phyloP scores from a whole-genome alignment of 2,113 vertebrate genomes.

The Lophochroa leadbeateri region DNA sequence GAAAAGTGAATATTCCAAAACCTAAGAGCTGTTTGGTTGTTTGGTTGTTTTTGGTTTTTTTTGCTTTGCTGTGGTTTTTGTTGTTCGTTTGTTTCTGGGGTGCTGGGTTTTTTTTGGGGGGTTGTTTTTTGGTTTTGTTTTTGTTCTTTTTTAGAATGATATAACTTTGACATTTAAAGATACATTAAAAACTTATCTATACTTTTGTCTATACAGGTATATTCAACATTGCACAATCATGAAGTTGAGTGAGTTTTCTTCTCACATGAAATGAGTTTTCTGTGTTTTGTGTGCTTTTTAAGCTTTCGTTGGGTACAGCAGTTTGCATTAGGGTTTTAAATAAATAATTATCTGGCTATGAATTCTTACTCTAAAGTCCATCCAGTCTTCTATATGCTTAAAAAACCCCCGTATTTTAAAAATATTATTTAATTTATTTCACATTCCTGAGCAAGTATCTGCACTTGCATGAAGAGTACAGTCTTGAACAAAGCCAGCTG shows the following conservation, averaged over 20 bases:
- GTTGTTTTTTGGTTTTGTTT: not conserved
- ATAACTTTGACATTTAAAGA: not conserved
- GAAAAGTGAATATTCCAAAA: not conserved
- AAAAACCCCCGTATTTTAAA: not conserved
- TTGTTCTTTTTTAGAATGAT: not conserved
- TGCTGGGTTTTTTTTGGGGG: rapidly evolving
- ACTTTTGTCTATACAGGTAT: not conserved
- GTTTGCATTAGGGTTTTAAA: not conserved
- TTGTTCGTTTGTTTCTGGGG: not conserved
- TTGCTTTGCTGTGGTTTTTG: not conserved
- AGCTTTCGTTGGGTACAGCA: not conserved
- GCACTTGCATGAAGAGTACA: not conserved
- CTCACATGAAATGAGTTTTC: not conserved
- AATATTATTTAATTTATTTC: not conserved
- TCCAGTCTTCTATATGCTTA: not conserved
- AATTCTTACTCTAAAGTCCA: not conserved
- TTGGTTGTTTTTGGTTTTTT: not conserved
- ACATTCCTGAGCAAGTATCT: not conserved
- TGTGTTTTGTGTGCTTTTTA: not conserved
- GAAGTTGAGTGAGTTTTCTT: not conserved
- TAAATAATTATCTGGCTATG: not conserved
- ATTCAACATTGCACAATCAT: not conserved
- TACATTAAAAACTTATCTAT: not conserved
- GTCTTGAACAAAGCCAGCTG: not conserved
- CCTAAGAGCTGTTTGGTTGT: not conserved